A percentile compares a stretch with the other conserved stretches of the same genome.
phyloP scores from a whole-genome alignment of 2,888 invertebrate species.

The Eupithecia inturbata region DNA sequence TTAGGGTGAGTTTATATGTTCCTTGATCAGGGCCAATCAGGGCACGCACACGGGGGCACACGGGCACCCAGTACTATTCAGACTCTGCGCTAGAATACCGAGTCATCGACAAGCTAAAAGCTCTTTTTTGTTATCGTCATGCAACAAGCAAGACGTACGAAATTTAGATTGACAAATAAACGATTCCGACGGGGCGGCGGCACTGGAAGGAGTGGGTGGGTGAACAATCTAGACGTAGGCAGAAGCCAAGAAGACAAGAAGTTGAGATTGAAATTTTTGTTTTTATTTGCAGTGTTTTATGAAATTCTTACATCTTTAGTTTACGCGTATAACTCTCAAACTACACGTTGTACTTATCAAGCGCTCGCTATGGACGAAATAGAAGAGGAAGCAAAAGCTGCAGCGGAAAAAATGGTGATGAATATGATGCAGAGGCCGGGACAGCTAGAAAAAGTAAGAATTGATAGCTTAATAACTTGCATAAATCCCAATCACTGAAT shows the following conservation, averaged over 20 bases:
- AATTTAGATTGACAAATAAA: no score
- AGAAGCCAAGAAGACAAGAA: neutral
- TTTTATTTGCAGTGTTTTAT: neutral
- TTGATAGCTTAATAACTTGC: neutral
- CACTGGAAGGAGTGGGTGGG: no score
- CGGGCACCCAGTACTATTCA: no score
- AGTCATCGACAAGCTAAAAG: no score
- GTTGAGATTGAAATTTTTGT: neutral
- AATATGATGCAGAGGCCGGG: slow-evolving; percentile 97
- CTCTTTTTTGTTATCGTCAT: no score
- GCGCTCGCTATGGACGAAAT: slow-evolving; percentile 86
- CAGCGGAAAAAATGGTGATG: slow-evolving; percentile 93
- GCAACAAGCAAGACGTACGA: no score
- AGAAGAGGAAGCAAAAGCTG: slow-evolving; percentile 90
- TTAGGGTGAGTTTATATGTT: no score
- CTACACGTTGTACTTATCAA: neutral
- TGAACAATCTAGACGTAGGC: no score
- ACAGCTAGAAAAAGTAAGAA: slow-evolving; percentile 93
- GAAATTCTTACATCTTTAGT: neutral
- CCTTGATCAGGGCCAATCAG: no score
- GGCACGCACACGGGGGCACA: no score
- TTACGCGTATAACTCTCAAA: neutral
- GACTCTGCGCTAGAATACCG: no score
- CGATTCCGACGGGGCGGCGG: neutral
- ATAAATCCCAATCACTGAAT: neutral